phyloP scores from a whole-genome alignment of 2,888 invertebrate genomes.

The Scaptomyza reducta region DNA sequence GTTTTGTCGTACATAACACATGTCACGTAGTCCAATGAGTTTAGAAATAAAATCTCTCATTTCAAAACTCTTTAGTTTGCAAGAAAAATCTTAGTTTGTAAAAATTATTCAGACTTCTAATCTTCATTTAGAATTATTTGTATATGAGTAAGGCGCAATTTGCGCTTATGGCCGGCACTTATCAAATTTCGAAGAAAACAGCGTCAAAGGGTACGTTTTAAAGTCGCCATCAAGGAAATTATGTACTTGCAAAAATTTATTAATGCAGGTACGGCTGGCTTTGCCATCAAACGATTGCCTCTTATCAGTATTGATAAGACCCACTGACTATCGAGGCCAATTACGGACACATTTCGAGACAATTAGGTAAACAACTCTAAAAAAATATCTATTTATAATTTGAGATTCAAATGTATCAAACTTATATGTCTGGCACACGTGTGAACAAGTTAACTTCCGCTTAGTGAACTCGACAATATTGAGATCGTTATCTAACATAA shows the following conservation, averaged over 20 bases:
- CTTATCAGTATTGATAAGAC: conserved; percentile 58
- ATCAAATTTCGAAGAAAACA: conserved; percentile 65
- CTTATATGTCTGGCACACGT: conserved; percentile 36
- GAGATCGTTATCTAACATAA: conserved; percentile 43
- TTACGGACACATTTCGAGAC: background rate
- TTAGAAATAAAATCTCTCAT: background rate
- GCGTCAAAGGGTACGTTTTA: conserved; percentile 4
- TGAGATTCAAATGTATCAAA: no score
- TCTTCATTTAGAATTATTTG: conserved; percentile 1
- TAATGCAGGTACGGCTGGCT: conserved; percentile 59
- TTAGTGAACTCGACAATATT: conserved; percentile 7
- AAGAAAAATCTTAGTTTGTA: background rate
- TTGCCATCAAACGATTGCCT: conserved; percentile 1
- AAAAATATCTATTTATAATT: no score
- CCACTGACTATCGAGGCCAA: background rate
- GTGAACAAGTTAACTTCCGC: conserved; percentile 43
- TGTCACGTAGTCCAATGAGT: conserved; percentile 63
- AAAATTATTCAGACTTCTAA: conserved; percentile 19
- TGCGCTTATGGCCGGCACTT: conserved; percentile 25
- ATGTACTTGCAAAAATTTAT: conserved; percentile 62
- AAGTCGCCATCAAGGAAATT: conserved; percentile 29
- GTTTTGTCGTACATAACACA: conserved; percentile 15
- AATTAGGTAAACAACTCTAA: no score
- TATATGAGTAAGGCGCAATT: conserved; percentile 26
- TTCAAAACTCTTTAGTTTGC: background rate